Base-by-base conservation (phyloP, 2,888 invertebrate genomes). In the Sinohyriopsis cumingii region DNA sequence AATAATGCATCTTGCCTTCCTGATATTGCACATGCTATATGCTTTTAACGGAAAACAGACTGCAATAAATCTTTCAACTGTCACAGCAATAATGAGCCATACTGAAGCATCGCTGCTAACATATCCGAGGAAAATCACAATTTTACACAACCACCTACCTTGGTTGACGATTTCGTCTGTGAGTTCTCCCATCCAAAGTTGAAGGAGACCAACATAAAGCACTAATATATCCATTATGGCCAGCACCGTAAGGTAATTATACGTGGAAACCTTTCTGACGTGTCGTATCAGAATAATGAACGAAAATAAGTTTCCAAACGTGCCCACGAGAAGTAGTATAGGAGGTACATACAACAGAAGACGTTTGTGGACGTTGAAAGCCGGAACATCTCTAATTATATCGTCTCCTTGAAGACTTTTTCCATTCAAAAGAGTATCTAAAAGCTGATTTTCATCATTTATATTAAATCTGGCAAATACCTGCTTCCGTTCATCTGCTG, bases 71-170 rank as follows among this genome's bases (percentile, higher is more conserved):
- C 89, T 75, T 71, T 89, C 89, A n/a, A 86, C 82, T 0, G 89
- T 89, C 6, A 89, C 86, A 0, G 88, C 88, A 22, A 89, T 85
- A 60, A 89, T 89, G 18, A 89, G 77, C 89, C 89, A 89, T 1
- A 88, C 89, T 3, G 87, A 87, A 54, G 86, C 80, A 66, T 88
- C 87, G 68, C 89, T 89, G 66, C 82, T 80, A 57, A 86, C 83
- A 67, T 86, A 89, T 6, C 85, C 86, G 18, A 88, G 70, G 9
- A 85, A 79, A 53, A 81, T 82, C 18, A 84, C 83, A 33, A 85
- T 59, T 72, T 89, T 89, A 72, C 89, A 89, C 59, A 84, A 67
- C 77, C 80, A 82, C 63, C 85, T 79, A 1, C 85, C 75, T 6
- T 80, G 76, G 57, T 82, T 80, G 54, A 83, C 80, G 24, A 88